Evolutionary conservation across 2,797 vertebrate species (phyloP).

Genomic region (Halcyon badia): DNA sequence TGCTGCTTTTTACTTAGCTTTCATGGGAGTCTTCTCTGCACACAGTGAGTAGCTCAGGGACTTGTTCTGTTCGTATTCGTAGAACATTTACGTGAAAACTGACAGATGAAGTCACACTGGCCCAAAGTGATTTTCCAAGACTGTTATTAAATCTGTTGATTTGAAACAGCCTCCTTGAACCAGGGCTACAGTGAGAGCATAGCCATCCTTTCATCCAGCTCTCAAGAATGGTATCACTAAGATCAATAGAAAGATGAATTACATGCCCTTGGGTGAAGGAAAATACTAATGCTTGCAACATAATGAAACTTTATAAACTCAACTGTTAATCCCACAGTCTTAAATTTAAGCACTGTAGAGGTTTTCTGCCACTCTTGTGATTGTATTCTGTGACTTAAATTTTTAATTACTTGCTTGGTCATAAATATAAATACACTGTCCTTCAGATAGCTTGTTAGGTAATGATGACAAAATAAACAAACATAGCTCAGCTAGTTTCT

Average conservation of each 20-base stretch:
- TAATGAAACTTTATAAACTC: neutral
- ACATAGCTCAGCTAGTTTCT: neutral
- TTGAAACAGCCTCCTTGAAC: neutral
- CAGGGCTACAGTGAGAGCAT: neutral
- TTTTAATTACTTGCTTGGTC: slow-evolving; percentile 36
- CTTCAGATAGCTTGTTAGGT: neutral
- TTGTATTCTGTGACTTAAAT: neutral
- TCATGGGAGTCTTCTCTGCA: neutral
- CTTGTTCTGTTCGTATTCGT: neutral
- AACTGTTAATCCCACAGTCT: neutral
- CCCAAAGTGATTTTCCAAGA: neutral
- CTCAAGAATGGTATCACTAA: neutral
- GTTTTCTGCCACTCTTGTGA: neutral
- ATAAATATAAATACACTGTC: neutral
- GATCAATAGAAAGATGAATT: neutral
- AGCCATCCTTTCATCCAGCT: neutral
- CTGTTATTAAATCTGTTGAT: neutral
- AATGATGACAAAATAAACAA: neutral
- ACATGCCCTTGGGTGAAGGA: neutral
- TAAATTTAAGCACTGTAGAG: neutral
- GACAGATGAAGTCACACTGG: neutral
- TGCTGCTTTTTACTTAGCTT: neutral
- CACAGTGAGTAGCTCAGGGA: neutral
- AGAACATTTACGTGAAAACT: neutral
- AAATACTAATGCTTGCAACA: neutral